Conservation (phyloP, 2,797 vertebrate species). For the Distichodus sexfasciatus region DNA sequence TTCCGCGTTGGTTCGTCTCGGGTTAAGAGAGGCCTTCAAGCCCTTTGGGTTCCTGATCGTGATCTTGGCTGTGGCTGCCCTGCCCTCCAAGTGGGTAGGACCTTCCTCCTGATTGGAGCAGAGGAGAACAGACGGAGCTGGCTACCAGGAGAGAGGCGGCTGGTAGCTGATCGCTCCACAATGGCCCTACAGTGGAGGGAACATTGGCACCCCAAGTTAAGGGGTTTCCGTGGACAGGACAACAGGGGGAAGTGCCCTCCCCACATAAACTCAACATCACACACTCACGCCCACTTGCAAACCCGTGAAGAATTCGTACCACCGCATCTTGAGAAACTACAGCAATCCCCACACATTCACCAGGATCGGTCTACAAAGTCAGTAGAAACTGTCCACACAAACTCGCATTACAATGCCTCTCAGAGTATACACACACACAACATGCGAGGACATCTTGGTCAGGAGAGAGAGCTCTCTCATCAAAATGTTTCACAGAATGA, state of each 20-base stretch:
- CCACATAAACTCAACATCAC: conserved; percentile 31
- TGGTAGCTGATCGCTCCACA: conserved; percentile 82
- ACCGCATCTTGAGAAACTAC: conserved; percentile 64
- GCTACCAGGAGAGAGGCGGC: conserved; percentile 75
- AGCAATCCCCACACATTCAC: conserved; percentile 24
- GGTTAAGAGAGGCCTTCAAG: conserved; percentile 74
- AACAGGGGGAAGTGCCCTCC: conserved; percentile 65
- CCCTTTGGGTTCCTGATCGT: conserved; percentile 82
- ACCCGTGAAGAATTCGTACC: conserved; percentile 62
- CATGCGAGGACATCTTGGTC: not conserved
- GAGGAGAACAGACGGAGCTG: conserved; percentile 70
- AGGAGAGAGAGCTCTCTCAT: not conserved
- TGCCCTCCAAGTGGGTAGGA: conserved; percentile 72
- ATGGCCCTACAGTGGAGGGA: conserved; percentile 87
- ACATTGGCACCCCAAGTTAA: conserved; percentile 83
- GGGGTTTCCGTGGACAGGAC: conserved; percentile 82
- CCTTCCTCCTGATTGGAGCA: conserved; percentile 81
- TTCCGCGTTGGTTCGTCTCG: conserved; percentile 73
- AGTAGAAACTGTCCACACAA: conserved; percentile 28
- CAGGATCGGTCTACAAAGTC: not conserved
- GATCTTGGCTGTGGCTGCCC: conserved; percentile 85
- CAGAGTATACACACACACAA: not conserved
- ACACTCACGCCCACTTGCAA: conserved; percentile 24
- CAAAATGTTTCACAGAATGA: not conserved
- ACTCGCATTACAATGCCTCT: not conserved